phyloP scores from a whole-genome alignment of 1,140 invertebrate genomes.

The Sycophaga agraensis region DNA sequence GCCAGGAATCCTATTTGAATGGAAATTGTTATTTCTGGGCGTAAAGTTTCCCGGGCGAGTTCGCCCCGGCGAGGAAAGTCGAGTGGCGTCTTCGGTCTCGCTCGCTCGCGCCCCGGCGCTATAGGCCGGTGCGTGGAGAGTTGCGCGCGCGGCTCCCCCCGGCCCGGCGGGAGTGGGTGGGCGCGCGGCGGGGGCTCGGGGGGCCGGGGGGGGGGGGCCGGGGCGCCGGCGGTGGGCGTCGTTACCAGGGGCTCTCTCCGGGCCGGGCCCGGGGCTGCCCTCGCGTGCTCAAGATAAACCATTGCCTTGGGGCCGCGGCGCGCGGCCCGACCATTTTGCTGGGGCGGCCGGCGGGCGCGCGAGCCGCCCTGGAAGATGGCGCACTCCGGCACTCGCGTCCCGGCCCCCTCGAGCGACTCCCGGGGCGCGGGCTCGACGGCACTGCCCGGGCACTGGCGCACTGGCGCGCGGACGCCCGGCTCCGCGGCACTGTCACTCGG shows the following conservation, averaged over 20 bases:
- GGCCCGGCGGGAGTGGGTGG: background rate
- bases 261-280: slow-evolving; percentile 39
- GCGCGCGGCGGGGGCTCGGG: slow-evolving; percentile 25
- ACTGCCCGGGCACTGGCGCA: no score
- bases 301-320: slow-evolving; percentile 48
- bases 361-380: slow-evolving; percentile 54
- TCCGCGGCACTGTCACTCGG: no score
- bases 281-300: slow-evolving; percentile 58
- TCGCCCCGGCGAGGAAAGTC: slow-evolving; percentile 20
- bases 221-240: slow-evolving; percentile 43
- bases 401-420: background rate
- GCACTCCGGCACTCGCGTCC: slow-evolving; percentile 19
- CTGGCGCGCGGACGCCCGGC: no score
- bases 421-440: no score
- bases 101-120: slow-evolving; percentile 13
- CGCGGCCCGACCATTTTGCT: slow-evolving; percentile 57
- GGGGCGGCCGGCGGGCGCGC: slow-evolving; percentile 51
- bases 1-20: slow-evolving; percentile 29
- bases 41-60: slow-evolving; percentile 17
- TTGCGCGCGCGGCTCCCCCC: background rate
- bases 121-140: background rate
- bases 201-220: background rate
- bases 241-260: slow-evolving; percentile 41
- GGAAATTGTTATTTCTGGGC: slow-evolving; percentile 31
- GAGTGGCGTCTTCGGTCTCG: slow-evolving; percentile 20